These are phyloP conservation scores for Triplophysa yarkandensis DNA, from an alignment of 2,797 vertebrate species.

Conservation along the genomic window DNA sequence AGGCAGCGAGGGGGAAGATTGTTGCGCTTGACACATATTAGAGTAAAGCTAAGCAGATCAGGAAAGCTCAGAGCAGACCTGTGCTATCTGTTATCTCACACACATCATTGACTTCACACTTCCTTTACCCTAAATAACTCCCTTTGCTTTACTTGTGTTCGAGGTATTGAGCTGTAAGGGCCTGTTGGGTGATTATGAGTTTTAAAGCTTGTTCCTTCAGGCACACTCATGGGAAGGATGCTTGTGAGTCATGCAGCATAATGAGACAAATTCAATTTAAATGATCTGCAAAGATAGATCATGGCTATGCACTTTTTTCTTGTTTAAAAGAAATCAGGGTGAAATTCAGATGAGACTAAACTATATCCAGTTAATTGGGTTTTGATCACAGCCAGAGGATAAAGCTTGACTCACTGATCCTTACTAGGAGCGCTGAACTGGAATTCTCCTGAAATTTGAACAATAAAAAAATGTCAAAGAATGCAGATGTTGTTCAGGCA, in stretches of 20 bases:
- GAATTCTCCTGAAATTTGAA: slow-evolving; percentile 50
- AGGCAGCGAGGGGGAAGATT: slow-evolving; percentile 52
- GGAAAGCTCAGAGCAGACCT: slow-evolving; percentile 49
- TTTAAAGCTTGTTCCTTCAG: slow-evolving; percentile 21
- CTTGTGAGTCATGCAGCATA: slow-evolving; percentile 23
- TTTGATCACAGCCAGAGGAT: slow-evolving; percentile 30
- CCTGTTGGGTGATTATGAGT: slow-evolving; percentile 9
- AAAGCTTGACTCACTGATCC: slow-evolving; percentile 36
- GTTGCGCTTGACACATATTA: slow-evolving; percentile 34
- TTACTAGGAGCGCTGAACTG: slow-evolving; percentile 47
- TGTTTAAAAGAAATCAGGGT: slow-evolving; percentile 27
- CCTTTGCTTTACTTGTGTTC: slow-evolving; percentile 27
- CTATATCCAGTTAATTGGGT: slow-evolving; percentile 32
- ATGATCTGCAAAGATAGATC: slow-evolving; percentile 6
- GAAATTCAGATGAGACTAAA: slow-evolving; percentile 46
- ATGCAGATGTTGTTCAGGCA: slow-evolving; percentile 43
- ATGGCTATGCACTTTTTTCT: neutral
- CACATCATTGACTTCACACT: slow-evolving; percentile 51
- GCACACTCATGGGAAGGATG: slow-evolving; percentile 5
- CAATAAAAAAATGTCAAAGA: slow-evolving; percentile 14
- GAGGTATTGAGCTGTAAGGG: slow-evolving; percentile 24
- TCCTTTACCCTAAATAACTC: slow-evolving; percentile 33
- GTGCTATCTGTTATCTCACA: slow-evolving; percentile 49
- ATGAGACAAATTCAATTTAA: slow-evolving; percentile 33
- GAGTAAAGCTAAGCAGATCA: slow-evolving; percentile 48